Evolutionary conservation across 2,797 vertebrate genomes (phyloP), one percentile per base, ranked within the genome.

Genomic region (Falco biarmicus): DNA sequence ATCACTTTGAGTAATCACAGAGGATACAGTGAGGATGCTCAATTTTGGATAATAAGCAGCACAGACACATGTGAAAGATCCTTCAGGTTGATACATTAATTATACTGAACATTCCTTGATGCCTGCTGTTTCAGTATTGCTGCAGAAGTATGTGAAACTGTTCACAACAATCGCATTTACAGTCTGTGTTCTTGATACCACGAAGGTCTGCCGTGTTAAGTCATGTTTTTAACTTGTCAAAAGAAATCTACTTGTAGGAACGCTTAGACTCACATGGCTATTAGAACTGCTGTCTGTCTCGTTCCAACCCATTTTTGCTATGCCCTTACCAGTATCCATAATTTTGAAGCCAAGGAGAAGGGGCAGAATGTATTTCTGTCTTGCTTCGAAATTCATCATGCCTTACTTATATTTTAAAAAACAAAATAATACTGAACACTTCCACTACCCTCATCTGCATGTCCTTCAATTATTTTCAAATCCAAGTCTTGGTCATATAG

Each of bases 51-150:
- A 93, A 66, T 65, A 83, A 82, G 28, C 63, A 87, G 37, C n/a
- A 79, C n/a, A 71, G 68, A 89, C 41, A 87, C 4, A 43, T 70
- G 63, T 18, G 24, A 93, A 86, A 65, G 57, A 95, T 93, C 50
- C 54, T 95, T 95, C 82, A 96, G 73, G 43, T 69, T 75, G 69
- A 83, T 83, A 66, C 26, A 45, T 87, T 90, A 85, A 94, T 81
- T 93, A 78, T 26, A 75, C 21, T 17, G 77, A 93, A 63, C 48
- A 48, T 84, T 95, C 43, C 76, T 88, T 70, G 61, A 70, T 50
- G 61, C 80, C 59, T 88, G 57, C 73, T 91, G 69, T 84, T 96
- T 91, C 6, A 6, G 32, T 85, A 71, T 34, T 53, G 37, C 69
- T 75, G 68, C 47, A 88, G 61, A 89, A 84, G 37, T 69, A 48